Evolutionary conservation across 2,888 invertebrate genomes (phyloP).

Genomic region (Tineola bisselliella): DNA sequence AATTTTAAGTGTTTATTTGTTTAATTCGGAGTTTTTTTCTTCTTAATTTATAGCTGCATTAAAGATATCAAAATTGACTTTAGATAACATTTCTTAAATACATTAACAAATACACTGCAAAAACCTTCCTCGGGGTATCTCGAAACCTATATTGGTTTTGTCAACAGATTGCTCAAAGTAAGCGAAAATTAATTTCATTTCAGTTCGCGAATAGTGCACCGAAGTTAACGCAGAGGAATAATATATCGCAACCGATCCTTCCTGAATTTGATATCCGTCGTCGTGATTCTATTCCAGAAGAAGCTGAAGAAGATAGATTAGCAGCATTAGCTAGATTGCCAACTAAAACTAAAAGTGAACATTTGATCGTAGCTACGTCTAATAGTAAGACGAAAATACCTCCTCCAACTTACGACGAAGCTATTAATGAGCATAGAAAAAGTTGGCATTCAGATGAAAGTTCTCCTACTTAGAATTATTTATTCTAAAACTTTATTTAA

Average conservation of each 20-base stretch:
- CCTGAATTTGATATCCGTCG: constrained; percentile 67
- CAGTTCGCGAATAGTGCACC: constrained; percentile 72
- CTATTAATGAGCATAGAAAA: constrained; percentile 51
- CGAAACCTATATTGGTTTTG: not conserved
- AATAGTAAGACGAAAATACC: constrained; percentile 20
- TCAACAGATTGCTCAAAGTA: not conserved
- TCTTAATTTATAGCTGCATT: not conserved
- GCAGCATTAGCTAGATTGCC: constrained; percentile 34
- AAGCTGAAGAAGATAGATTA: constrained; percentile 58
- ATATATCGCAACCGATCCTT: constrained; percentile 70
- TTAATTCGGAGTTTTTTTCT: not conserved
- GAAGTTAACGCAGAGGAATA: constrained; percentile 68
- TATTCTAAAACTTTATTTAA: not conserved
- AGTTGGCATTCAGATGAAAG: constrained; percentile 65
- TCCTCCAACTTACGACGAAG: constrained; percentile 53
- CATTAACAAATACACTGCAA: not conserved
- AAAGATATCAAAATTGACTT: not conserved
- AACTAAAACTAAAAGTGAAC: constrained; percentile 46
- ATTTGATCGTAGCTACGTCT: constrained; percentile 25
- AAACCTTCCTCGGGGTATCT: not conserved
- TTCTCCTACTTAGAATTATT: constrained; percentile 42
- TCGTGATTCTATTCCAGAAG: constrained; percentile 72
- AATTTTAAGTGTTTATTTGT: not conserved
- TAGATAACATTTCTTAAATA: constrained; percentile 7
- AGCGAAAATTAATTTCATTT: not conserved